phyloP scores from a whole-genome alignment of 2,113 vertebrate genomes.

The Erythrocebus patas region DNA sequence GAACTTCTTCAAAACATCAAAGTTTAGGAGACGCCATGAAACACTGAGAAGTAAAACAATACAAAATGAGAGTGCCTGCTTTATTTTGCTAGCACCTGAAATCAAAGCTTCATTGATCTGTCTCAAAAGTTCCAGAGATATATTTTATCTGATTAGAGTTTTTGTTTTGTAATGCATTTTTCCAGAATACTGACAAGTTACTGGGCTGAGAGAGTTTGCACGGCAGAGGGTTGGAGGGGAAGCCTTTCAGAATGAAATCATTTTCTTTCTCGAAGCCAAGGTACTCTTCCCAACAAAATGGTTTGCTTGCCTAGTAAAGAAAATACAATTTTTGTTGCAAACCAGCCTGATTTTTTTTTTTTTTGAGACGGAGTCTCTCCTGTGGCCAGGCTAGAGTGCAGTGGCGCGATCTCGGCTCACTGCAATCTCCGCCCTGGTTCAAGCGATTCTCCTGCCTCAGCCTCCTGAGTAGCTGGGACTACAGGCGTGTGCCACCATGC shows the following conservation, averaged over 20 bases:
- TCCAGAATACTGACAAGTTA: not conserved
- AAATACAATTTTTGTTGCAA: constrained; percentile 3
- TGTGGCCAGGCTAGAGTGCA: no score
- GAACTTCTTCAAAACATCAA: not conserved
- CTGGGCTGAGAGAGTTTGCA: not conserved
- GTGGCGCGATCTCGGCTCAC: no score
- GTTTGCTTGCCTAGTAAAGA: not conserved
- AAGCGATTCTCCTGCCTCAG: no score
- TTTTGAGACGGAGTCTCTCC: no score
- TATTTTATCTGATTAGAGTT: not conserved
- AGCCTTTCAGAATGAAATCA: not conserved
- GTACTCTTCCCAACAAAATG: not conserved
- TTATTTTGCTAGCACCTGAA: not conserved
- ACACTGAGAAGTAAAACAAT: not conserved
- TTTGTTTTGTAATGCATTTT: not conserved
- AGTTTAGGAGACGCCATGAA: not conserved
- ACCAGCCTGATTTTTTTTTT: not conserved
- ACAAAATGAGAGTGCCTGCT: not conserved
- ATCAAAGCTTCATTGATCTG: not conserved
- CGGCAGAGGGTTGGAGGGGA: no score
- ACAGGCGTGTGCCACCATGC: no score
- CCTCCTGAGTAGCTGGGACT: no score
- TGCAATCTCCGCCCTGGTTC: no score
- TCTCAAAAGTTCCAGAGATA: not conserved
- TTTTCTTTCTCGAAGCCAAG: not conserved